Base-by-base conservation (phyloP, 2,113 vertebrate genomes). In the Phaethornis superciliosus region DNA sequence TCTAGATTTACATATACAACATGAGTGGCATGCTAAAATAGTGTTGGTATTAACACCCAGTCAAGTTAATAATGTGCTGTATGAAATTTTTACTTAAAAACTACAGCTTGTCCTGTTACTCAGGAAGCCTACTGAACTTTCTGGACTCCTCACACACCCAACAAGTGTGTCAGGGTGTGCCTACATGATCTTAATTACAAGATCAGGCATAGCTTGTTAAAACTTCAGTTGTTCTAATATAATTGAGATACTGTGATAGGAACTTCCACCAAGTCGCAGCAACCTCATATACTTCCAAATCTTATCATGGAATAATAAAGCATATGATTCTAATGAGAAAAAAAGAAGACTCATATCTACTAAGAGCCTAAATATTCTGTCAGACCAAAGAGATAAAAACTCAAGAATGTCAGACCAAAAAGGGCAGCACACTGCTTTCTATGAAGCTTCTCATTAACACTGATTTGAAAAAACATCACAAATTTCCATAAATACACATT, bases 121-220 rank as follows among this genome's bases (percentile, higher is more conserved):
- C 64, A 85, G 80, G 85, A 95, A 94, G 44, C 22, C 35, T 49
- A 42, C 17, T 0, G 30, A 30, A 63, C 8, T 7, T 81, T 85
- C 15, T 80, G 59, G 84, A 89, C 87, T 77, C 60, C 52, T 4
- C 33, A 47, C 47, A 26, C 84, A 77, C 65, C 54, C 90, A 76
- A 81, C 75, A 80, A 79, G 60, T 0, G 1, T 40, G 56, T 52
- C 3, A 32, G 79, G 77, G 64, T 85, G 88, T 86, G 94, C 68
- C 92, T 58, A 78, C 42, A 64, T 1, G 11, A 40, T 91, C 85
- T 52, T 91, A 85, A 95, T 88, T 71, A 93, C 72, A 91, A 6
- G 74, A 88, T 86, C 94, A 94, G 82, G 52, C 72, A 78, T n/a
- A 84, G 62, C 59, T 91, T 78, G 76, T 88, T 94, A 91, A 60